Percentiles rank a stretch among this genome's conserved stretches.
phyloP scores from a whole-genome alignment of 2,888 invertebrate species.

The Helicoverpa assulta region DNA sequence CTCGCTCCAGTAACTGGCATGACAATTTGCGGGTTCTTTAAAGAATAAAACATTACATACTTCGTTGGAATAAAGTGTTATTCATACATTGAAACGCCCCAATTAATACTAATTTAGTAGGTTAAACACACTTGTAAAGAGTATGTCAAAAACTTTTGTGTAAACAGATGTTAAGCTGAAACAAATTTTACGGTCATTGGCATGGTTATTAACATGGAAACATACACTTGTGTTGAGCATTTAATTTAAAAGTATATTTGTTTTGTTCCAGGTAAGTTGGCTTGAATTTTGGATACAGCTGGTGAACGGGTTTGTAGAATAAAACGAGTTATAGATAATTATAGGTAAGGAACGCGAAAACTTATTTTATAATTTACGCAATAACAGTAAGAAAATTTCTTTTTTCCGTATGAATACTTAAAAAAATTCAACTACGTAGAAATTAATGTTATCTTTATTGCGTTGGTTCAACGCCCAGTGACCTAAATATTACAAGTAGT shows the following conservation, averaged over 20 bases:
- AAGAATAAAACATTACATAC: conserved; percentile 4
- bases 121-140: conserved; percentile 66
- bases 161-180: conserved; percentile 76
- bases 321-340: not conserved
- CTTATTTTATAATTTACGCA: too few species aligned
- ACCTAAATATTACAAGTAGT: not conserved
- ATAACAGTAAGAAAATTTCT: too few species aligned
- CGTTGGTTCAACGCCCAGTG: not conserved
- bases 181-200: conserved; percentile 74
- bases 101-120: conserved; percentile 71
- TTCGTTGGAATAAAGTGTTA: conserved; percentile 32
- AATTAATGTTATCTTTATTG: not conserved
- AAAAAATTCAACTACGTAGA: not conserved
- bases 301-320: conserved; percentile 58
- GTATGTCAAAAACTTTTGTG: conserved; percentile 69
- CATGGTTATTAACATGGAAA: conserved; percentile 69
- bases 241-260: conserved; percentile 60
- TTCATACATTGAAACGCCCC: conserved; percentile 43
- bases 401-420: not conserved
- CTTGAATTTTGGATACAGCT: conserved; percentile 34
- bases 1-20: conserved; percentile 74
- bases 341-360: too few species aligned
- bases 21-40: conserved; percentile 37
- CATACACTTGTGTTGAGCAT: conserved; percentile 52
- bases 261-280: conserved; percentile 85